Evolutionary conservation across 2,888 invertebrate genomes (phyloP).

Genomic region (Therioaphis trifolii): DNA sequence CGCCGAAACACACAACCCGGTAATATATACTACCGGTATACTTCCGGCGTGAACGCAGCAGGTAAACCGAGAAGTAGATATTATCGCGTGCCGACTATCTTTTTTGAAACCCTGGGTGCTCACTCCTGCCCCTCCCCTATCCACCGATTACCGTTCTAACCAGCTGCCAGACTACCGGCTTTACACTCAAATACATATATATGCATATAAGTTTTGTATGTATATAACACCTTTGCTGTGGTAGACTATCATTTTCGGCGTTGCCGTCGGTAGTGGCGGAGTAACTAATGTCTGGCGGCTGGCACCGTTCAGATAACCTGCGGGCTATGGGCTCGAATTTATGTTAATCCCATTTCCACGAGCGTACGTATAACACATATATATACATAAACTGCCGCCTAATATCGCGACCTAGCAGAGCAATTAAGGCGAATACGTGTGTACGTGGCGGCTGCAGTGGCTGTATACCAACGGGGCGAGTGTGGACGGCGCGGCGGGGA

Average conservation of each 20-base stretch:
- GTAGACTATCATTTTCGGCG: background rate
- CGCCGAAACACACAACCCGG: too few species aligned
- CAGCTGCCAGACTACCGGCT: background rate
- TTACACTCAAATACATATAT: background rate
- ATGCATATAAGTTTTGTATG: background rate
- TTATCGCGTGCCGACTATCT: background rate
- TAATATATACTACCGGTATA: too few species aligned
- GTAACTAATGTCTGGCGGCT: constrained; percentile 20
- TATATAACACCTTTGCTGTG: background rate
- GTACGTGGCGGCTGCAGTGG: background rate
- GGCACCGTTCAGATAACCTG: constrained; percentile 38
- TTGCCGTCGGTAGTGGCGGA: background rate
- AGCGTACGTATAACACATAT: constrained; percentile 4
- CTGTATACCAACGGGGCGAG: background rate
- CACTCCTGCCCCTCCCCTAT: background rate
- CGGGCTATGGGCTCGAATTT: constrained; percentile 6
- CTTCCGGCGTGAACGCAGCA: too few species aligned
- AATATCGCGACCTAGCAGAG: constrained; percentile 47
- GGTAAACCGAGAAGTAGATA: background rate
- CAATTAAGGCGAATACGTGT: constrained; percentile 43
- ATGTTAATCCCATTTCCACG: constrained; percentile 46
- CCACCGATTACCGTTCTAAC: background rate
- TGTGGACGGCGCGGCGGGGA: background rate
- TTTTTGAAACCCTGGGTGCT: background rate
- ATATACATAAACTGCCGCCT: background rate